These are phyloP conservation scores for Tachyglossus aculeatus DNA, from an alignment of 2,797 vertebrate genomes.

Conservation along the genomic window DNA sequence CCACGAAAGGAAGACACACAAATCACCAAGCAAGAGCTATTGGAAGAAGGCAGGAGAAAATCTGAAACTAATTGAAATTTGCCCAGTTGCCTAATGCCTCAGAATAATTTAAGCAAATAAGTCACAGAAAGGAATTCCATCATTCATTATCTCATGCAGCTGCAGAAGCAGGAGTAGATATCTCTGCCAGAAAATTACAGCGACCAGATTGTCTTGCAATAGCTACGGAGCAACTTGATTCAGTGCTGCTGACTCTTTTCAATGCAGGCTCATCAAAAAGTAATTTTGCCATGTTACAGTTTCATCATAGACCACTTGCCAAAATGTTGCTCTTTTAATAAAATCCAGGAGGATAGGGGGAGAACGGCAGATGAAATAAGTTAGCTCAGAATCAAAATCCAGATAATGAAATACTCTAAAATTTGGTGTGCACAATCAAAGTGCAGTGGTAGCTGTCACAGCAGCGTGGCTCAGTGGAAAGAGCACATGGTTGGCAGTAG, in stretches of 20 bases:
- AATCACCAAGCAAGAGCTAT: background rate
- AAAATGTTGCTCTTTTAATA: background rate
- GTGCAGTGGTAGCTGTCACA: too few species aligned
- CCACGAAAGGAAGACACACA: background rate
- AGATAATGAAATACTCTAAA: too few species aligned
- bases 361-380: too few species aligned
- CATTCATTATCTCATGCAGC: conserved; percentile 10
- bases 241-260: too few species aligned
- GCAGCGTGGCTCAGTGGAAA: too few species aligned
- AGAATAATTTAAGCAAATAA: conserved; percentile 29
- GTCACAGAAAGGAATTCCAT: conserved; percentile 8
- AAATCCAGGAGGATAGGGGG: background rate
- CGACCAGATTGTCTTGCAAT: background rate
- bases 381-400: too few species aligned
- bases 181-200: background rate
- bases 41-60: background rate
- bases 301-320: background rate
- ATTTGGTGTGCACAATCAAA: too few species aligned
- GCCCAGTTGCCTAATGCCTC: conserved; percentile 21
- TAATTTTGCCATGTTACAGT: background rate
- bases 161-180: conserved; percentile 20
- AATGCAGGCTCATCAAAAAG: background rate
- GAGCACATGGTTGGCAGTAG: too few species aligned
- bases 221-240: too few species aligned
- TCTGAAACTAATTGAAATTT: conserved; percentile 2